These are phyloP conservation scores for Dermochelys coriacea DNA, from an alignment of 2,797 vertebrate species.

Conservation along the genomic window DNA sequence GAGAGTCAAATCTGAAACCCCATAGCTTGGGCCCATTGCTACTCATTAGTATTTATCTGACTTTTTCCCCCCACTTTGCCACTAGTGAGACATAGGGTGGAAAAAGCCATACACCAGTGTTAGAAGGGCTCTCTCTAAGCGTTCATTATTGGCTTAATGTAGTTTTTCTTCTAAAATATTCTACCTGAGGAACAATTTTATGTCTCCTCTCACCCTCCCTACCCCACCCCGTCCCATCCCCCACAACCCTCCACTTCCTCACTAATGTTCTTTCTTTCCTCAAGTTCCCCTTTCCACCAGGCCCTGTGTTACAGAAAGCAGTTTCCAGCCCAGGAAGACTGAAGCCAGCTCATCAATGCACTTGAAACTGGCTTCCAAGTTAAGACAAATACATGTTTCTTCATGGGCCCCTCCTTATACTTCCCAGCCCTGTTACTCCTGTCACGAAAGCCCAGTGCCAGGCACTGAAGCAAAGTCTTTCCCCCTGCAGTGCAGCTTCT, in stretches of 20 bases:
- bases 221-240: neutral
- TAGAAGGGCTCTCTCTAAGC: neutral
- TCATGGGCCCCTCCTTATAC: neutral
- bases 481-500: neutral
- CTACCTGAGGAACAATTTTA: neutral
- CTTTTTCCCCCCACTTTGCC: fast-evolving
- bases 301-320: neutral
- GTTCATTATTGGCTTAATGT: neutral
- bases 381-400: neutral
- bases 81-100: neutral
- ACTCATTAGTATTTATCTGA: neutral
- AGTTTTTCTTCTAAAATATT: neutral
- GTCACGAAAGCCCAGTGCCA: neutral
- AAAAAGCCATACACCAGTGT: neutral
- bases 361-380: neutral
- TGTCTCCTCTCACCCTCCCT: neutral
- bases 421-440: neutral
- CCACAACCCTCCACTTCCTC: neutral
- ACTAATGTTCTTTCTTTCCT: neutral
- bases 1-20: neutral
- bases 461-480: neutral
- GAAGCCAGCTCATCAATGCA: neutral
- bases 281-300: neutral
- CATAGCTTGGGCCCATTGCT: neutral
- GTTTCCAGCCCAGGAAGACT: neutral